Evolutionary conservation across 2,113 vertebrate species (phyloP).

Genomic region (Piprites chloris): DNA sequence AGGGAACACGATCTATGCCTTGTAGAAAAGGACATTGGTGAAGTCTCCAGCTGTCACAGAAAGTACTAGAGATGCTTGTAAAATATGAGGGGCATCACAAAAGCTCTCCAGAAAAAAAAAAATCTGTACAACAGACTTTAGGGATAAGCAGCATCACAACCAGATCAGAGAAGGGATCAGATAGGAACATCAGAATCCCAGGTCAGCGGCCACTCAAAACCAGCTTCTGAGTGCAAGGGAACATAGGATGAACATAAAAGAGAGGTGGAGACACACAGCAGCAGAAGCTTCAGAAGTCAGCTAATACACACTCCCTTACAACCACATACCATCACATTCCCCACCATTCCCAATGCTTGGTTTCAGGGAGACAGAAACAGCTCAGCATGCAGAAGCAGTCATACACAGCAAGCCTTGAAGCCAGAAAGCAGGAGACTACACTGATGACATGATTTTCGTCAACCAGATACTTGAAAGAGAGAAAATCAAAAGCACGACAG

Average conservation of each 20-base stretch:
- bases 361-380: not conserved
- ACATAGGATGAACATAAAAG: rapidly evolving
- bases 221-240: not conserved
- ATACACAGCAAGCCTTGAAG: not conserved
- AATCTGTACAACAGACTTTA: not conserved
- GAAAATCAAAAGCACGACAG: not conserved
- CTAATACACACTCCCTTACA: not conserved
- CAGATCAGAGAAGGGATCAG: not conserved
- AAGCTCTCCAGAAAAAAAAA: not conserved
- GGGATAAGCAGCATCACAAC: not conserved
- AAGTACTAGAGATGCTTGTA: not conserved
- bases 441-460: not conserved
- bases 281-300: not conserved
- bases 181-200: not conserved
- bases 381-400: not conserved
- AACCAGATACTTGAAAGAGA: not conserved
- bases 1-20: not conserved
- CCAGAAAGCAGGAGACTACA: not conserved
- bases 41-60: not conserved
- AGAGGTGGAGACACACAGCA: not conserved
- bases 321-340: not conserved
- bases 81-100: not conserved
- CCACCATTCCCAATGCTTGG: rapidly evolving
- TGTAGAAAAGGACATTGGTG: not conserved
- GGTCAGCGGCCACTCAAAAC: not conserved